A percentile compares a stretch with the other conserved stretches of the same genome.
phyloP scores from a whole-genome alignment of 2,113 vertebrate genomes.

The Synodontis membranacea region DNA sequence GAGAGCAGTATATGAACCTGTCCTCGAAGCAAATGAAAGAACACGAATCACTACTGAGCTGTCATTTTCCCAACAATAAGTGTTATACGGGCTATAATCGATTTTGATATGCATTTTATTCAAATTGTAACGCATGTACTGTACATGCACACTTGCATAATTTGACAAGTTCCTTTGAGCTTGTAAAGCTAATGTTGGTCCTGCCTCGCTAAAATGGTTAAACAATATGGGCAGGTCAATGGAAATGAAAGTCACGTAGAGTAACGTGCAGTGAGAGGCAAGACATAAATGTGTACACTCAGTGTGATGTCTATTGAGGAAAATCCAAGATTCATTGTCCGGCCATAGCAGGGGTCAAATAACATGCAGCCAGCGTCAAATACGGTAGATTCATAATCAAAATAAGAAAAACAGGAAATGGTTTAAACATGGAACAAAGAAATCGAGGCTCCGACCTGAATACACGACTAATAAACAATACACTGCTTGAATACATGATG shows the following conservation, averaged over 20 bases:
- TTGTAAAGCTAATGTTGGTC: neutral
- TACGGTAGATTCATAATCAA: neutral
- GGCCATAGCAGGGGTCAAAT: neutral
- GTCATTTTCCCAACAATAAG: neutral
- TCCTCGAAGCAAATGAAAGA: neutral
- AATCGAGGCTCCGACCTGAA: neutral
- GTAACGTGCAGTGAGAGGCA: neutral
- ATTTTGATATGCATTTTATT: neutral
- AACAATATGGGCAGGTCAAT: neutral
- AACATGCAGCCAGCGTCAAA: neutral
- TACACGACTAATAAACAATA: neutral
- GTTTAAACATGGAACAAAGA: neutral
- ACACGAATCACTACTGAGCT: slow-evolving; percentile 5
- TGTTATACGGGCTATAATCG: neutral
- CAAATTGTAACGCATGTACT: neutral
- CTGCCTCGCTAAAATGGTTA: neutral
- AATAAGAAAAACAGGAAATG: neutral
- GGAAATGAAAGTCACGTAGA: neutral
- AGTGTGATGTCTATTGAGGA: neutral
- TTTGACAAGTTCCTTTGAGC: neutral
- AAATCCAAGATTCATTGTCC: neutral
- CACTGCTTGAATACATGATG: neutral
- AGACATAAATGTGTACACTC: neutral
- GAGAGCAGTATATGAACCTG: neutral
- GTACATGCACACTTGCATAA: neutral